Conservation (phyloP, 2,113 vertebrate genomes). For the Crotalus viridis region DNA sequence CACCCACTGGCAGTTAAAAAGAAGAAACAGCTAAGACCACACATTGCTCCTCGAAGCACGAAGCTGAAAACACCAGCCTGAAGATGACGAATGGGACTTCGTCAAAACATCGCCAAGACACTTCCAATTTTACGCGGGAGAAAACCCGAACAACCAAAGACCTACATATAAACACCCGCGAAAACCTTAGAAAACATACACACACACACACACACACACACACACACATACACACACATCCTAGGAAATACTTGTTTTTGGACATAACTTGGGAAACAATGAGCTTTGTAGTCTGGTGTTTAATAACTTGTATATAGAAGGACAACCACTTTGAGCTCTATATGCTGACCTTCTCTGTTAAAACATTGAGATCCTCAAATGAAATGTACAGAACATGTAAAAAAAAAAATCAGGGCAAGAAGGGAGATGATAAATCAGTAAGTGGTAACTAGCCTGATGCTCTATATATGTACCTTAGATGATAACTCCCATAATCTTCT, state of each 20-base stretch:
- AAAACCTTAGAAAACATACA: too few species aligned
- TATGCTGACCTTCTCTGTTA: neutral
- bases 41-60: too few species aligned
- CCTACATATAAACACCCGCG: too few species aligned
- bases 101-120: too few species aligned
- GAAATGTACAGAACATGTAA: neutral
- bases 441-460: neutral
- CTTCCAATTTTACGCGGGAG: too few species aligned
- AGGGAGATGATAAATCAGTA: slow-evolving; percentile 1
- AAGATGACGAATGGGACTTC: too few species aligned
- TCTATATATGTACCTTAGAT: neutral
- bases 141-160: too few species aligned
- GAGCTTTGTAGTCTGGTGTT: slow-evolving; percentile 8
- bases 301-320: slow-evolving; percentile 15
- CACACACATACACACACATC: slow-evolving; percentile 40
- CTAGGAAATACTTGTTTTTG: slow-evolving; percentile 7
- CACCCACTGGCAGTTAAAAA: too few species aligned
- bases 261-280: neutral
- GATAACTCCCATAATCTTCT: neutral
- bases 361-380: neutral
- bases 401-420: neutral
- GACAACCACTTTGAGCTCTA: neutral
- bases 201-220: neutral
- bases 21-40: too few species aligned
- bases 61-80: too few species aligned